These are phyloP conservation scores for Falco punctatus DNA, from an alignment of 2,113 vertebrate species.

Conservation along the genomic window DNA sequence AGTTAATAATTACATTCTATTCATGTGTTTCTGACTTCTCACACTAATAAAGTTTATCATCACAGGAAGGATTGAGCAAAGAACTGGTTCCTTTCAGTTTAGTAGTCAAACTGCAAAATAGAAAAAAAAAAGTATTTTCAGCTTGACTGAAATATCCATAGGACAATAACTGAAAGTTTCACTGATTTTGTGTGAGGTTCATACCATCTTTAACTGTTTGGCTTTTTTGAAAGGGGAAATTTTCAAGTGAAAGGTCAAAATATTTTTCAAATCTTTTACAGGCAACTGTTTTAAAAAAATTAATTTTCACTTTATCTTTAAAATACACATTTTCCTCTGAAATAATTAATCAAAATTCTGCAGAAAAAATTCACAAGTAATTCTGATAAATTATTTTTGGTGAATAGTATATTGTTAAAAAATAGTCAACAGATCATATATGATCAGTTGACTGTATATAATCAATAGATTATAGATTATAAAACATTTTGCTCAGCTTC, in stretches of 20 bases:
- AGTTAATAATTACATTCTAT: background rate
- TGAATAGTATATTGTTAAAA: background rate
- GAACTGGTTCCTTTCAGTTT: background rate
- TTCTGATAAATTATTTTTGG: background rate
- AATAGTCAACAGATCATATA: background rate
- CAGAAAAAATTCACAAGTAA: background rate
- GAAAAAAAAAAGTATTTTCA: background rate
- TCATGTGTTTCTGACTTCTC: background rate
- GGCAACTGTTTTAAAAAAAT: background rate
- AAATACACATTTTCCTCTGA: background rate
- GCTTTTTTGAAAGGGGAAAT: background rate
- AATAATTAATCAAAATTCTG: background rate
- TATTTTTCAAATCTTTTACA: background rate
- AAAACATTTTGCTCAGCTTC: background rate
- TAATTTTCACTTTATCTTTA: background rate
- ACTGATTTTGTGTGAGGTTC: background rate
- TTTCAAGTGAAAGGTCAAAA: background rate
- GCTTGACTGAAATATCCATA: background rate
- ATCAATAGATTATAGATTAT: background rate
- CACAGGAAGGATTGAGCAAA: background rate
- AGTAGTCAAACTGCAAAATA: background rate
- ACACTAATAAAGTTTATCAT: background rate
- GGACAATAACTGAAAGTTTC: background rate
- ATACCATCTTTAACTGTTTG: background rate
- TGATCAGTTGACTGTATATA: background rate